A percentile compares a stretch with the other conserved stretches of the same genome.
phyloP scores from a whole-genome alignment of 2,888 invertebrate genomes.

The Cordilura impudica region DNA sequence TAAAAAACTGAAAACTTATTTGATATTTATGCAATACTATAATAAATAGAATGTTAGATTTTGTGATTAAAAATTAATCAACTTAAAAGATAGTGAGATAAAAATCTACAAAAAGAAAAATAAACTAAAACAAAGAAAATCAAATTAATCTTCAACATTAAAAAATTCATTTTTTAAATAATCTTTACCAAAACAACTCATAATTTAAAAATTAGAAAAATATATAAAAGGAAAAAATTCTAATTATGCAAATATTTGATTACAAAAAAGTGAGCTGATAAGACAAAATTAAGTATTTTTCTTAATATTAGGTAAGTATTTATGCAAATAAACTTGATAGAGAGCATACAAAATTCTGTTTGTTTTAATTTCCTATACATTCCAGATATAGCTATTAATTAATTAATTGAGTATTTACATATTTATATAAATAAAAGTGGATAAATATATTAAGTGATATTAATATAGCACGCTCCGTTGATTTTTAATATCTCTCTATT shows the following conservation, averaged over 20 bases:
- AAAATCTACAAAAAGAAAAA: background rate
- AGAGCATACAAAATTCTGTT: too few species aligned
- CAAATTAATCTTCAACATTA: too few species aligned
- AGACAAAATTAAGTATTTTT: slow-evolving; percentile 17
- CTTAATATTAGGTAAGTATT: slow-evolving; percentile 15
- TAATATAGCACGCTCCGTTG: slow-evolving; percentile 5
- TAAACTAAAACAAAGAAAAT: background rate
- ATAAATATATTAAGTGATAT: background rate
- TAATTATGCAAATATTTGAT: slow-evolving; percentile 28
- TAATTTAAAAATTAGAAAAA: background rate
- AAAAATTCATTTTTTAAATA: too few species aligned
- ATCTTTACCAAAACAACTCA: too few species aligned
- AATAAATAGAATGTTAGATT: too few species aligned
- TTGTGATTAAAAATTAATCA: background rate
- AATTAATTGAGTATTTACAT: too few species aligned
- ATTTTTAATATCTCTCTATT: background rate
- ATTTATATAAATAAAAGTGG: too few species aligned
- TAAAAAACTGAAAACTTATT: background rate
- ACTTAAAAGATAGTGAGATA: background rate
- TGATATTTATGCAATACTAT: too few species aligned
- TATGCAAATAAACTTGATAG: background rate
- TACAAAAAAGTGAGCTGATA: background rate
- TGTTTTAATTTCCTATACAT: background rate
- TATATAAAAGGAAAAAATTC: background rate
- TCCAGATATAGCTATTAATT: too few species aligned